phyloP scores from a whole-genome alignment of 2,113 vertebrate species.

The Pogonocichla stellata region DNA sequence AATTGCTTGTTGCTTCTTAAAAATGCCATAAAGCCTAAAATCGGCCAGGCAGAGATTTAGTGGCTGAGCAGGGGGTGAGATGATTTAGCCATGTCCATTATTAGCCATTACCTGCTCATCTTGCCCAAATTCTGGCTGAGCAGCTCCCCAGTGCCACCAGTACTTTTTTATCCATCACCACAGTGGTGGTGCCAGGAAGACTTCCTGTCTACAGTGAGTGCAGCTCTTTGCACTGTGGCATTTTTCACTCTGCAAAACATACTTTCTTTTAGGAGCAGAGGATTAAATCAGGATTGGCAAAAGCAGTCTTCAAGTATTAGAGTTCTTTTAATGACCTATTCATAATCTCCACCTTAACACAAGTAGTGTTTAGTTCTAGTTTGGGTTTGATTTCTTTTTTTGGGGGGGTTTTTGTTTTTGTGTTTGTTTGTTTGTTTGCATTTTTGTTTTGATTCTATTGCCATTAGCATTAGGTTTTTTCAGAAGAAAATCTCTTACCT shows the following conservation, averaged over 20 bases:
- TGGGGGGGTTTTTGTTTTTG: neutral
- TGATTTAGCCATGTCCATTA: rapidly evolving
- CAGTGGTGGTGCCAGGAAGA: neutral
- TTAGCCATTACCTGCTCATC: neutral
- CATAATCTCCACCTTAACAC: neutral
- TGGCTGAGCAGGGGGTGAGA: neutral
- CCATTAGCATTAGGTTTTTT: neutral
- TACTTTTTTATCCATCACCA: neutral
- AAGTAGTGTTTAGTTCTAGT: neutral
- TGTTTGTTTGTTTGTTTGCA: neutral
- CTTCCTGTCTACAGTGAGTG: neutral
- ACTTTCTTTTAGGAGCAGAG: neutral
- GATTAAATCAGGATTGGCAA: neutral
- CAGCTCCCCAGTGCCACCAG: neutral
- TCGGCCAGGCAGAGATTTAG: neutral
- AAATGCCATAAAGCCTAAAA: neutral
- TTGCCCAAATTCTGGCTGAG: neutral
- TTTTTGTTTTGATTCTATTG: neutral
- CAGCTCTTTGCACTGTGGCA: rapidly evolving
- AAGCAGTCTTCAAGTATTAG: neutral
- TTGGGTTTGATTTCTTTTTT: neutral
- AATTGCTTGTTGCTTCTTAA: neutral
- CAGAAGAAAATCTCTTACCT: neutral
- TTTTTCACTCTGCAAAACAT: neutral
- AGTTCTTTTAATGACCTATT: neutral